These are phyloP conservation scores for Periophthalmus magnuspinnatus DNA, from an alignment of 2,797 vertebrate genomes.

Conservation along the genomic window DNA sequence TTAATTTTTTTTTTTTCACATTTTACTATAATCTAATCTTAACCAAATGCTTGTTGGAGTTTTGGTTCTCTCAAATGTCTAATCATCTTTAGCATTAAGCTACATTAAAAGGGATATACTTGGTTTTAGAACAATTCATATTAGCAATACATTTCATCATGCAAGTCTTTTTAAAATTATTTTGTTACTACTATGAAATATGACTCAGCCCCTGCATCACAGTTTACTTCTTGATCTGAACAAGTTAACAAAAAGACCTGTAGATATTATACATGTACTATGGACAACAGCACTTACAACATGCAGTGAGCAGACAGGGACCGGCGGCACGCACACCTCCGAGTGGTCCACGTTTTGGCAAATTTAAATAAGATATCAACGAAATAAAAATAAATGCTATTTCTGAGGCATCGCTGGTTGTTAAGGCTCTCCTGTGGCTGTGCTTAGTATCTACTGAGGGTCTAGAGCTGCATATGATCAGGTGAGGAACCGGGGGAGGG, in stretches of 20 bases:
- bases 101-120: neutral
- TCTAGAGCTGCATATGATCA: slow-evolving; percentile 74
- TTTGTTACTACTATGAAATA: slow-evolving; percentile 19
- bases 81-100: neutral
- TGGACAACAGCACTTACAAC: slow-evolving; percentile 68
- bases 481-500: slow-evolving; percentile 39
- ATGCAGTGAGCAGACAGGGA: slow-evolving; percentile 78
- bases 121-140: neutral
- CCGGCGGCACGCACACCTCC: slow-evolving; percentile 59
- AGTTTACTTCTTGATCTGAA: slow-evolving; percentile 32
- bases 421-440: slow-evolving; percentile 96
- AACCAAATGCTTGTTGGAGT: neutral
- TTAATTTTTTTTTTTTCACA: too few relatives aligned
- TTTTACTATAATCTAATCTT: too few relatives aligned
- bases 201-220: slow-evolving; percentile 49
- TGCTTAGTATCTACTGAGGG: slow-evolving; percentile 81
- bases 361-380: slow-evolving; percentile 58
- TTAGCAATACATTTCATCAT: neutral
- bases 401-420: slow-evolving; percentile 98
- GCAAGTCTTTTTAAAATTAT: neutral
- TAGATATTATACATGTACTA: slow-evolving; percentile 39
- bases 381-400: slow-evolving; percentile 76
- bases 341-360: slow-evolving; percentile 76
- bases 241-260: slow-evolving; percentile 39
- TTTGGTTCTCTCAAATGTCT: neutral